phyloP scores from a whole-genome alignment of 1,140 invertebrate genomes.

The Leptinotarsa texana region DNA sequence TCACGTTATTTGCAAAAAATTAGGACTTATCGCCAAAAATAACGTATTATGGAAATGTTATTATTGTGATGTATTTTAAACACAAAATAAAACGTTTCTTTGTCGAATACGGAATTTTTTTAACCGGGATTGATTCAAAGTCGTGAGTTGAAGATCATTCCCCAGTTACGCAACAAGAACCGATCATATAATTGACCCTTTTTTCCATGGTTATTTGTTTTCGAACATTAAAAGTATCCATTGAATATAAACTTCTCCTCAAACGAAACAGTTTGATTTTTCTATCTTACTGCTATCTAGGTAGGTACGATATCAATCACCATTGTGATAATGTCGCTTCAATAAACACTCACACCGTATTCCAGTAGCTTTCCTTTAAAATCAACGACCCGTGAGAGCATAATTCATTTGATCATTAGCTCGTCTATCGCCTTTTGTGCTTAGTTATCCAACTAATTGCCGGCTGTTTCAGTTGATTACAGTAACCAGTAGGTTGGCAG shows the following conservation, averaged over 20 bases:
- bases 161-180: neutral
- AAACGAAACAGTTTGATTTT: neutral
- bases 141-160: neutral
- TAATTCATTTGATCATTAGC: slow-evolving; percentile 7
- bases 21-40: too few species aligned
- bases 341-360: neutral
- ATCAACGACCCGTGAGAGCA: neutral
- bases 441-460: slow-evolving; percentile 9
- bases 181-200: neutral
- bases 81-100: too few species aligned
- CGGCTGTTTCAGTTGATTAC: slow-evolving; percentile 1
- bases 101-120: neutral
- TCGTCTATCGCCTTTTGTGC: slow-evolving; percentile 17
- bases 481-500: slow-evolving; percentile 6
- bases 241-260: neutral
- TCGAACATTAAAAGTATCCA: neutral
- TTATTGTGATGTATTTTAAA: too few species aligned
- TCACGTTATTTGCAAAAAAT: too few species aligned
- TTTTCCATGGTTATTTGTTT: neutral
- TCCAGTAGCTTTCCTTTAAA: neutral
- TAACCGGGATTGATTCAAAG: neutral
- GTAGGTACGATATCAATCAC: neutral
- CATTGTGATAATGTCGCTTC: neutral
- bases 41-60: too few species aligned
- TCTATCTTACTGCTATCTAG: neutral